Evolutionary conservation across 2,888 invertebrate species (phyloP).

Genomic region (Platynereis dumerilii): DNA sequence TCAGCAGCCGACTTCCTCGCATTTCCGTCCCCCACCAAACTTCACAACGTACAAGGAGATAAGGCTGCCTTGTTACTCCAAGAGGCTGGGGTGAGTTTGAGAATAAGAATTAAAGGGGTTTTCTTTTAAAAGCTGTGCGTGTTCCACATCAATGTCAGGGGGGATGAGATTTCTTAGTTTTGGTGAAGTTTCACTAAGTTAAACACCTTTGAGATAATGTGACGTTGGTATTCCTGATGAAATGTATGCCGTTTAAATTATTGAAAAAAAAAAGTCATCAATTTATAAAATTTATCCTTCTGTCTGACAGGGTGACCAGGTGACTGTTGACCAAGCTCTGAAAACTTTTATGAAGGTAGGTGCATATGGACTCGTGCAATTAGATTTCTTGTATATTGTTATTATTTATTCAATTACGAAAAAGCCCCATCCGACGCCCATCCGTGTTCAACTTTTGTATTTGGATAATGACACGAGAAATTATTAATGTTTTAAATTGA

Average conservation of each 20-base stretch:
- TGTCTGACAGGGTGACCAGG: conserved; percentile 43
- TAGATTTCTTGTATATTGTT: not conserved
- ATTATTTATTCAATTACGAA: not conserved
- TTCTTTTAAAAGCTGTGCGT: not conserved
- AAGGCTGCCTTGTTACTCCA: conserved; percentile 40
- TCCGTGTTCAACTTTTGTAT: too few species aligned
- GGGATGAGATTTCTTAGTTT: not conserved
- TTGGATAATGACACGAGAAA: too few species aligned
- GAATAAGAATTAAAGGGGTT: not conserved
- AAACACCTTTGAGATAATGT: not conserved
- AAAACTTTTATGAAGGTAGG: conserved; percentile 50
- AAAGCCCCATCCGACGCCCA: too few species aligned
- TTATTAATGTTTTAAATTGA: too few species aligned
- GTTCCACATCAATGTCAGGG: not conserved
- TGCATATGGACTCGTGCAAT: not conserved
- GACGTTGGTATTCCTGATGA: not conserved
- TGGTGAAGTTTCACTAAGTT: not conserved
- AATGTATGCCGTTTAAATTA: too few species aligned
- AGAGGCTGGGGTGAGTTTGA: conserved; percentile 49
- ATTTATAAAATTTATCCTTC: not conserved
- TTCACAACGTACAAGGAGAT: conserved; percentile 43
- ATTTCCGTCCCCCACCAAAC: conserved; percentile 53
- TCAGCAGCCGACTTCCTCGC: conserved; percentile 46
- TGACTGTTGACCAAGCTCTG: conserved; percentile 48
- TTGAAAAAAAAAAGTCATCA: not conserved